Conservation (phyloP, 1,140 invertebrate species). For the Eueides isabella region DNA sequence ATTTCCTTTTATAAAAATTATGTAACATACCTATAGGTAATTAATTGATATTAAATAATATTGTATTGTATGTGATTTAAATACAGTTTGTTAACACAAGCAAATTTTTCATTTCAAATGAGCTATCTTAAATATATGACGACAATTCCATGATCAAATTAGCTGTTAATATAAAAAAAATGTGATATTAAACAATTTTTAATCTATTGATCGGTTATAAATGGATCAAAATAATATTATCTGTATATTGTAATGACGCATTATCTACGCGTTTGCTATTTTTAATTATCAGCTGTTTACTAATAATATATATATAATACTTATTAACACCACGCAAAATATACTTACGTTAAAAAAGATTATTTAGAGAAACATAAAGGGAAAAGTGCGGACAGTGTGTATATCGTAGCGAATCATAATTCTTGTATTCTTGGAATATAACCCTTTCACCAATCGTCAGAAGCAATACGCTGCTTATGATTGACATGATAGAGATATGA, state of each 20-base stretch:
- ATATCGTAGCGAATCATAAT: background rate
- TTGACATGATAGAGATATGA: background rate
- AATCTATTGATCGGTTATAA: background rate
- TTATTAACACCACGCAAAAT: background rate
- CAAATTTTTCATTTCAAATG: background rate
- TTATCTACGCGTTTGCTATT: constrained; percentile 22
- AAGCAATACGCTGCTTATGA: background rate
- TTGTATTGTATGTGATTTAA: background rate
- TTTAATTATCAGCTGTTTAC: constrained; percentile 13
- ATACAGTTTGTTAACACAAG: background rate
- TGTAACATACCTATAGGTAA: no score
- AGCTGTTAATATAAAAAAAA: no score
- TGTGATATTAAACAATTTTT: constrained; percentile 6
- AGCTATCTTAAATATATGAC: no score
- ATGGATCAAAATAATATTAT: background rate
- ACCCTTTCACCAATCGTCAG: background rate
- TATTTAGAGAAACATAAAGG: background rate
- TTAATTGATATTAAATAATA: background rate
- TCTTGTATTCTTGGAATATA: background rate
- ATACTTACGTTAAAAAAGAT: background rate
- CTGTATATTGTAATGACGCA: constrained; percentile 4
- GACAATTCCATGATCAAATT: no score
- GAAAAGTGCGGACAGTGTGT: background rate
- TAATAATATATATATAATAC: constrained; percentile 4
- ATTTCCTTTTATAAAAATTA: background rate